phyloP scores from a whole-genome alignment of 92 coral and sea anemone genomes.

The Meandrina meandrites region DNA sequence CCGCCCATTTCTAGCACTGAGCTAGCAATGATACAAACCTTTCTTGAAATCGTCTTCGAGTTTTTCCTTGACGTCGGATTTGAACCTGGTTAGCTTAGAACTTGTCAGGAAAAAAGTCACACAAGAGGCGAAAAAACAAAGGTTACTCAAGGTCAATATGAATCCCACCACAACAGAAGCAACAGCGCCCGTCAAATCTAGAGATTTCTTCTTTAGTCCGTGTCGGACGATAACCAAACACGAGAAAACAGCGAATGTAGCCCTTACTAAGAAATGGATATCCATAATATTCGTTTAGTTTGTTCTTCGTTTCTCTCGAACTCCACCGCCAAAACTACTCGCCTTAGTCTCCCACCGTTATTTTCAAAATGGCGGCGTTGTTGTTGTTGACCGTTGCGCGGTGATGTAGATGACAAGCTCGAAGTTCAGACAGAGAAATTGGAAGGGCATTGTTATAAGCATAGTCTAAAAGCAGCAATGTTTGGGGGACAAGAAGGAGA shows the following conservation, averaged over 20 bases:
- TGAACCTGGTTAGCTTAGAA: slow-evolving; percentile 88
- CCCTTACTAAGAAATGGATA: slow-evolving; percentile 43
- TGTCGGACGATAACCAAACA: slow-evolving; percentile 74
- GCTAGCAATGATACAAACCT: slow-evolving; percentile 58
- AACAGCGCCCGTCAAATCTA: slow-evolving; percentile 83
- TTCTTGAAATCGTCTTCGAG: slow-evolving; percentile 96
- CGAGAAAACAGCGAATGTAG: slow-evolving; percentile 66
- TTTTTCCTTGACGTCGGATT: slow-evolving; percentile 80
- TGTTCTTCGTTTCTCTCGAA: background rate
- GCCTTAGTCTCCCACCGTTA: slow-evolving; percentile 23
- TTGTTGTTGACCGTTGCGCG: background rate
- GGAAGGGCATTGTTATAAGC: too few relatives aligned
- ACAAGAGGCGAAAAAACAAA: slow-evolving; percentile 86
- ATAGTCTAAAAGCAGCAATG: slow-evolving; percentile 13
- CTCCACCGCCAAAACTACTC: background rate
- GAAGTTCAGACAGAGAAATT: background rate
- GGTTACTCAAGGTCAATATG: slow-evolving; percentile 77
- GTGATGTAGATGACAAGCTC: background rate
- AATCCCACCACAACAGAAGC: slow-evolving; percentile 91
- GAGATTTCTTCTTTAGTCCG: slow-evolving; percentile 76
- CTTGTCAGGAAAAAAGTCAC: slow-evolving; percentile 80
- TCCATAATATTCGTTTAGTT: slow-evolving; percentile 36
- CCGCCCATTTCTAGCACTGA: background rate
- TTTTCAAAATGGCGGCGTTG: slow-evolving; percentile 43
- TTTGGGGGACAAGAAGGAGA: slow-evolving; percentile 30